Conservation (phyloP, 2,797 vertebrate species). For the Streptopelia turtur region DNA sequence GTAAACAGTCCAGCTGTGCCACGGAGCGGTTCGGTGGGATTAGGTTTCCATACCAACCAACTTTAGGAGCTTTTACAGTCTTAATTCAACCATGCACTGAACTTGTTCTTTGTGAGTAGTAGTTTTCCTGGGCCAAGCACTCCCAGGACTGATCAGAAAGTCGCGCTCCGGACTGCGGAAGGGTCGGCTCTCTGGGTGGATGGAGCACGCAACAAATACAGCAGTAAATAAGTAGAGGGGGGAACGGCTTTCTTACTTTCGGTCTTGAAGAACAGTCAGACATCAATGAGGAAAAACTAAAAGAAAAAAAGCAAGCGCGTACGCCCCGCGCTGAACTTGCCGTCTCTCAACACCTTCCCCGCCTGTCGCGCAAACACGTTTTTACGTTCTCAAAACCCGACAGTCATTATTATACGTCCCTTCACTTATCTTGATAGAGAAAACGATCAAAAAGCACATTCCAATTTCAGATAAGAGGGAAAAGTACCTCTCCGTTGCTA, state of each 20-base stretch:
- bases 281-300: too few species aligned
- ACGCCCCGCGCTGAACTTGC: neutral
- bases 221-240: neutral
- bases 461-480: neutral
- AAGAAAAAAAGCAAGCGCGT: too few species aligned
- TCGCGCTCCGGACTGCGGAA: neutral
- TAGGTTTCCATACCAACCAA: slow-evolving; percentile 81
- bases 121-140: slow-evolving; percentile 62
- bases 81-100: slow-evolving; percentile 75
- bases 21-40: slow-evolving; percentile 70
- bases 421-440: neutral
- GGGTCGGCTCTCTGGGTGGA: neutral
- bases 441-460: neutral
- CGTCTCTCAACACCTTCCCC: neutral
- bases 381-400: accelerated
- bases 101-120: slow-evolving; percentile 71
- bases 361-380: accelerated
- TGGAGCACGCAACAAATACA: too few species aligned
- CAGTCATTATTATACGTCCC: too few species aligned
- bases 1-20: slow-evolving; percentile 80
- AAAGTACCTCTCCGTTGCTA: neutral
- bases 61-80: slow-evolving; percentile 76
- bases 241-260: neutral
- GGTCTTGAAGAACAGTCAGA: neutral
- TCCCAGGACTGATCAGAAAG: slow-evolving; percentile 31